Percentiles rank a stretch among this genome's conserved stretches.
These are phyloP conservation scores for Aspidiotus rigidus DNA, from an alignment of 2,888 invertebrate species.

Conservation along the genomic window DNA sequence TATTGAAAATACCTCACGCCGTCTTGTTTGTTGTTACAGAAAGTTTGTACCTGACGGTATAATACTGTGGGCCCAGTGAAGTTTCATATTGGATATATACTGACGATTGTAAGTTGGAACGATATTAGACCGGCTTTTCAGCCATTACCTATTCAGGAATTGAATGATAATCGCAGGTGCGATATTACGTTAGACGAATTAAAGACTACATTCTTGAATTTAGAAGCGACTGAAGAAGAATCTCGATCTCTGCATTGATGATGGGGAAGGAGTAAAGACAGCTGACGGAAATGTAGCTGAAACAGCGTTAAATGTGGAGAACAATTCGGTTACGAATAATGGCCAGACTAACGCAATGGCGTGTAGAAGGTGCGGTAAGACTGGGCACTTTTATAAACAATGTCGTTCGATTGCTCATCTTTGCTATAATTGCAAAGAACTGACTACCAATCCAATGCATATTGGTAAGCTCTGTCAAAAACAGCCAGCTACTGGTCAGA, in stretches of 20 bases:
- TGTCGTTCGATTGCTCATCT: neutral
- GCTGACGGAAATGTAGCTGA: no score
- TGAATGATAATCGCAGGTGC: neutral
- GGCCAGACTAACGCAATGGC: neutral
- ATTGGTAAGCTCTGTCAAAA: neutral
- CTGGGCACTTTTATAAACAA: neutral
- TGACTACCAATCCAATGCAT: neutral
- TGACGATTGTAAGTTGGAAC: neutral
- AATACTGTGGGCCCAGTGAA: neutral
- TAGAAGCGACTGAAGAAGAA: neutral
- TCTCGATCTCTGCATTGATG: neutral
- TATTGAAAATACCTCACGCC: neutral
- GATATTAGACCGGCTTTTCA: conserved; percentile 2
- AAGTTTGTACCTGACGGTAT: neutral
- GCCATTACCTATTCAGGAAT: neutral
- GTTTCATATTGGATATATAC: neutral
- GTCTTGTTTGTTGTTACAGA: neutral
- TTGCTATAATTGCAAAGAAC: neutral
- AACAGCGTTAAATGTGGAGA: no score
- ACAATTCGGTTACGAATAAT: neutral
- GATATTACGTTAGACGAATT: neutral
- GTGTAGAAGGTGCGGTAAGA: neutral
- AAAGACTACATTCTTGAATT: neutral
- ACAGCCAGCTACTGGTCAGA: neutral
- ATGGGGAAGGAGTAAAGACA: neutral